Evolutionary conservation across 2,888 invertebrate genomes (phyloP), one percentile per base, ranked within the genome.

Genomic region (Linyphia triangularis): DNA sequence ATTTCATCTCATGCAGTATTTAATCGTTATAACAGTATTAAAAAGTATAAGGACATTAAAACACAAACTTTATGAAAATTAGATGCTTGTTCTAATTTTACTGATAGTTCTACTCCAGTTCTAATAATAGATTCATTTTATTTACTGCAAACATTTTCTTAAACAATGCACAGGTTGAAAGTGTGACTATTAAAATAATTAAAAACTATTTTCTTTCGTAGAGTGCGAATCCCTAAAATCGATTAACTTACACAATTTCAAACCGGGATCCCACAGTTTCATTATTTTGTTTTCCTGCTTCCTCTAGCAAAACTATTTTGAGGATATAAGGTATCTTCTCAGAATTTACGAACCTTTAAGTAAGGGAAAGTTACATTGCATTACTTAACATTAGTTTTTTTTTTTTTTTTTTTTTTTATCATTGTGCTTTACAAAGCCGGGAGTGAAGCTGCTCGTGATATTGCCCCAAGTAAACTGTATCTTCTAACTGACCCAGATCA

Each of bases 201-300:
- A 16, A 1, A n/a, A n/a, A 16, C 13, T n/a, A 51, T 13, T 51
- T 16, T 51, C 51, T 5, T n/a, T n/a, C 9, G 51, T 51, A 1
- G 5, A 13, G 51, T 51, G 51, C n/a, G 51, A 51, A 16, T n/a
- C 13, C 16, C 51, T 9, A 51, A n/a, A 51, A 51, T 16, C 51
- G 13, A 51, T 51, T 51, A 16, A n/a, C 51, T n/a, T 5, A 51
- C 5, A 51, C n/a, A 51, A 13, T 51, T n/a, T 51, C 13, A 51
- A 51, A n/a, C 51, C 51, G 16, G 51, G 16, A 40, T 40, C 10
- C 51, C n/a, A 2, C 51, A 51, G n/a, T 51, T n/a, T n/a, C 16
- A 5, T 51, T 16, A 13, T 5, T 51, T 51, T 51, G 16, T 57
- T 81, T 81, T 81, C 81, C 81, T 81, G 26, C 59, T 81, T 81